phyloP scores from a whole-genome alignment of 1,140 invertebrate genomes.

The Schlechtendalia chinensis region DNA sequence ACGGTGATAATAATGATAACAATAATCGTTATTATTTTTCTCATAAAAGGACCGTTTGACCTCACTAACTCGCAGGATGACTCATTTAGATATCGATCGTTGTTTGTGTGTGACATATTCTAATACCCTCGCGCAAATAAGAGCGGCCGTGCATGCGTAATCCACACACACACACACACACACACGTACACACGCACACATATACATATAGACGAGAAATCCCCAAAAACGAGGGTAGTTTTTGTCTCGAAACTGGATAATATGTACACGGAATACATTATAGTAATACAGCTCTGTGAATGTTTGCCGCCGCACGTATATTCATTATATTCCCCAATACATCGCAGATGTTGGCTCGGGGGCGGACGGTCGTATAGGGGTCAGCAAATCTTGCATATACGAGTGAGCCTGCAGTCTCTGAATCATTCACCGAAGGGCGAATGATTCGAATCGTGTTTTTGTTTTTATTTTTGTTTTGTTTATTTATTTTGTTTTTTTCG shows the following conservation, averaged over 20 bases:
- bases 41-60: conserved; percentile 1
- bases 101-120: conserved; percentile 42
- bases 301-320: conserved; percentile 39
- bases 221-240: conserved; percentile 48
- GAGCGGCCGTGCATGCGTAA: conserved; percentile 41
- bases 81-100: conserved; percentile 49
- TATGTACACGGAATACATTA: conserved; percentile 35
- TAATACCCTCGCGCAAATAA: conserved; percentile 34
- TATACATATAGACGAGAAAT: conserved; percentile 23
- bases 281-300: conserved; percentile 41
- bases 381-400: conserved; percentile 48
- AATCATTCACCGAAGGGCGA: conserved; percentile 42
- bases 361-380: conserved; percentile 41
- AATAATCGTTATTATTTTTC: conserved; percentile 19
- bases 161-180: neutral
- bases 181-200: neutral
- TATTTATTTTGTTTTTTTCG: too few relatives aligned
- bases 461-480: too few relatives aligned
- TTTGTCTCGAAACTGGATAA: conserved; percentile 45
- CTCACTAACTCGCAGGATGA: conserved; percentile 33
- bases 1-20: neutral
- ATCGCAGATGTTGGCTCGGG: conserved; percentile 48
- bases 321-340: conserved; percentile 49
- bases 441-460: conserved; percentile 28
- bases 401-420: conserved; percentile 32